Evolutionary conservation across 2,113 vertebrate species (phyloP).

Genomic region (Elachura formosa): DNA sequence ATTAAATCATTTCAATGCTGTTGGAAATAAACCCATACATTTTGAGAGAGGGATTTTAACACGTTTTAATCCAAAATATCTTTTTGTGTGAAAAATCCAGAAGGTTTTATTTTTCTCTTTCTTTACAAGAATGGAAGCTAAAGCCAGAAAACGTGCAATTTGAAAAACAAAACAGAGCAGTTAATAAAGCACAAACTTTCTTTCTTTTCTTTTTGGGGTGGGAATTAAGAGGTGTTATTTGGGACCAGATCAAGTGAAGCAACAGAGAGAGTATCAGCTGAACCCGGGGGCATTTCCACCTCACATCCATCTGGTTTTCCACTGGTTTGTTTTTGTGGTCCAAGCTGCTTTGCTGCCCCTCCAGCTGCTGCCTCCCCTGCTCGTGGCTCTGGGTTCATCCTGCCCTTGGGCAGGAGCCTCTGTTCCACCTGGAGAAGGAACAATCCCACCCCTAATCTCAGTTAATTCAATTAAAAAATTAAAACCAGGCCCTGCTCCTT

Average conservation of each 20-base stretch:
- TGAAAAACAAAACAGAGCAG: background rate
- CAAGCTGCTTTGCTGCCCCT: background rate
- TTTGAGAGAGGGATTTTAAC: background rate
- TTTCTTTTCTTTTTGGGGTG: background rate
- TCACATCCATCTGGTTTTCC: background rate
- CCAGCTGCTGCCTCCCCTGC: background rate
- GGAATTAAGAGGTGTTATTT: background rate
- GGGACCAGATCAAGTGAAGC: background rate
- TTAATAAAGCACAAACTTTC: background rate
- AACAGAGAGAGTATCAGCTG: background rate
- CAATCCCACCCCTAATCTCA: background rate
- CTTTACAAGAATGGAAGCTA: background rate
- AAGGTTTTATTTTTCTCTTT: background rate
- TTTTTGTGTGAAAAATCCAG: background rate
- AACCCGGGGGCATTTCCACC: background rate
- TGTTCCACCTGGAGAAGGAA: slow-evolving; percentile 23
- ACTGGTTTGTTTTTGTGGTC: background rate
- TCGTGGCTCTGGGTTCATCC: background rate
- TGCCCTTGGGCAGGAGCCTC: background rate
- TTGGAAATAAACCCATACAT: background rate
- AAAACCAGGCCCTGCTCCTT: slow-evolving; percentile 40
- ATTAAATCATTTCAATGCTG: background rate
- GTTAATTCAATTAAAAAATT: slow-evolving; percentile 52
- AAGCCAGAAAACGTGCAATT: background rate
- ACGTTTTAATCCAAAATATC: background rate